Evolutionary conservation across 2,888 invertebrate genomes (phyloP), one percentile per base, ranked within the genome.

Genomic region (Orthosia cruda): DNA sequence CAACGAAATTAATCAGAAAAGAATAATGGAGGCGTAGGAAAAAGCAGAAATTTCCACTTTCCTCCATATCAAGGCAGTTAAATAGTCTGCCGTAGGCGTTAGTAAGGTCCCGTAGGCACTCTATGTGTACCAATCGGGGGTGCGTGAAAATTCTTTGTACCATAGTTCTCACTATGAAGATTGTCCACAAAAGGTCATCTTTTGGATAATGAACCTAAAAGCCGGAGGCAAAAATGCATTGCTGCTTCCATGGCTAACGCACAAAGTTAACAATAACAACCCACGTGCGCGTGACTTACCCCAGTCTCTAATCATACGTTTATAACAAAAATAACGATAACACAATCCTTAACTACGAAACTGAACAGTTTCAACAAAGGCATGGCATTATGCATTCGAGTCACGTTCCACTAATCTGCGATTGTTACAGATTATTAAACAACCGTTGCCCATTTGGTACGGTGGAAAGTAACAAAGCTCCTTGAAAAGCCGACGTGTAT

Each of bases 401-500:
- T 89, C 93, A 91, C 93, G 92, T 90, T 80, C 83, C 87, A 80
- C 91, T 91, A 93, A 93, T 92, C 90, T 89, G 81, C 89, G 89
- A 90, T 90, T 90, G 91, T 91, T 91, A 91, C 89, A 89, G 89
- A 92, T 93, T 92, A 93, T 93, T 91, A 90, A 89, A 85, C 88
- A 91, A 91, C 88, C 85, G 86, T 90, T 91, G 88, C 88, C 88
- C 77, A 87, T 90, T 91, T 79, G 78, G 87, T 89, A 87, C 82
- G 77, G 87, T 79, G 85, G 87, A 88, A 90, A 87, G 89, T 88
- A 88, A 89, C 88, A 87, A 88, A 86, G 84, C 81, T 73, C 68
- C 70, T 89, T 85, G 83, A 89, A 91, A 89, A 90, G 84, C 84
- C 79, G 86, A 76, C 83, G 83, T 90, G 89, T 82, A 88, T 80